phyloP scores from a whole-genome alignment of 2,888 invertebrate species.

The Conchocele bisecta region DNA sequence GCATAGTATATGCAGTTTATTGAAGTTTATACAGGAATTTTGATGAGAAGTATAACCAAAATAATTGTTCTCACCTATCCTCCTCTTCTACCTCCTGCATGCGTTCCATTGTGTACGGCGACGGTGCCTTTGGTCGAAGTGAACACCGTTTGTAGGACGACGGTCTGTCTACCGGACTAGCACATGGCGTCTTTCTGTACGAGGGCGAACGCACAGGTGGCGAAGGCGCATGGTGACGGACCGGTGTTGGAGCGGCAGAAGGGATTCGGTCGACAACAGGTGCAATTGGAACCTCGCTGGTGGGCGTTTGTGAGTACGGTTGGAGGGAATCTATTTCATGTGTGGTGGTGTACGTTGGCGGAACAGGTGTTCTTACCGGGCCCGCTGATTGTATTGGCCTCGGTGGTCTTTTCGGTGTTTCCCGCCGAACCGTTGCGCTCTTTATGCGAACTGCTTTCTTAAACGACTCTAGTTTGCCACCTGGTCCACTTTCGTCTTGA shows the following conservation, averaged over 20 bases:
- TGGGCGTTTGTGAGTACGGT: not conserved
- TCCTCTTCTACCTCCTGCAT: constrained; percentile 26
- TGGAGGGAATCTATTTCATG: too few species aligned
- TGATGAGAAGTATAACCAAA: too few species aligned
- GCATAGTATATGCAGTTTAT: too few species aligned
- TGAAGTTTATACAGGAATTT: too few species aligned
- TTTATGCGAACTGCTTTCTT: constrained; percentile 56
- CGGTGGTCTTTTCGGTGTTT: constrained; percentile 54
- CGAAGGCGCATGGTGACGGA: not conserved
- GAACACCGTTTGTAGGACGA: constrained; percentile 43
- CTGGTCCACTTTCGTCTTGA: not conserved
- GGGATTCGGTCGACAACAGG: not conserved
- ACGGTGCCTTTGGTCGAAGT: constrained; percentile 51
- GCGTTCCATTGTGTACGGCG: constrained; percentile 46
- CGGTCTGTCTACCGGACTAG: constrained; percentile 35
- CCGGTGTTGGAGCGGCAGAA: constrained; percentile 25
- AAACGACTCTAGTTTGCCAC: constrained; percentile 9
- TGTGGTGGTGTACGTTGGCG: constrained; percentile 20
- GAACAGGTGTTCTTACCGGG: constrained; percentile 50
- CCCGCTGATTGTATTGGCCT: constrained; percentile 67
- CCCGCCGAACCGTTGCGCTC: constrained; percentile 66
- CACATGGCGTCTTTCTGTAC: constrained; percentile 9
- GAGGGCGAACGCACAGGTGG: constrained; percentile 2
- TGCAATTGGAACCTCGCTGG: not conserved
- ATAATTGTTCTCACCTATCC: constrained; percentile 13